phyloP scores from a whole-genome alignment of 2,797 vertebrate species.

The Spea hammondii region DNA sequence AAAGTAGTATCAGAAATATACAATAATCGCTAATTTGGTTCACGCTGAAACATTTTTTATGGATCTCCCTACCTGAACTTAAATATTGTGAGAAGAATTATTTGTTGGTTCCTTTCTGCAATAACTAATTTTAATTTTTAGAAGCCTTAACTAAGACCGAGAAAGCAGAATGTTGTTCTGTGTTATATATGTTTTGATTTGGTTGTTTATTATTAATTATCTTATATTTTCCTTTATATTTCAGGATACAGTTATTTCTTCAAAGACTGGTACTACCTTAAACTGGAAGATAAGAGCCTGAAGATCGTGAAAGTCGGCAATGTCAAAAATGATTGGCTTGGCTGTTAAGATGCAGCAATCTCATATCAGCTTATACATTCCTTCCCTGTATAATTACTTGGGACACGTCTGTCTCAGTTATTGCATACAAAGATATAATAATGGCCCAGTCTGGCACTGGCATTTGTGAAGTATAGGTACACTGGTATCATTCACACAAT shows the following conservation, averaged over 20 bases:
- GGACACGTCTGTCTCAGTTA: conserved; percentile 50
- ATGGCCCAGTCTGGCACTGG: conserved; percentile 71
- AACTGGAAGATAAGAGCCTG: conserved; percentile 92
- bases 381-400: conserved; percentile 60
- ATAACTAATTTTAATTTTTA: too few species aligned
- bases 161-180: too few species aligned
- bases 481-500: conserved; percentile 55
- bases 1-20: too few species aligned
- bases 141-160: too few species aligned
- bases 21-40: too few species aligned
- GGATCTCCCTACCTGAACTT: too few species aligned
- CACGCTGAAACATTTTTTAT: too few species aligned
- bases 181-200: background rate
- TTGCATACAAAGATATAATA: conserved; percentile 54
- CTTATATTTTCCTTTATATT: conserved; percentile 30
- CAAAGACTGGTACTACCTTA: conserved; percentile 91
- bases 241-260: conserved; percentile 96
- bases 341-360: conserved; percentile 76
- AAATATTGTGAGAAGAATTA: too few species aligned
- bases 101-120: too few species aligned
- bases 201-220: background rate
- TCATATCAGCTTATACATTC: conserved; percentile 49
- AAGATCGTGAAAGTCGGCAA: conserved; percentile 95
- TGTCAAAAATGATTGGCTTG: conserved; percentile 93
- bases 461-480: conserved; percentile 63